Evolutionary conservation across 1,140 invertebrate species (phyloP).

Genomic region (Carposina sasakii): DNA sequence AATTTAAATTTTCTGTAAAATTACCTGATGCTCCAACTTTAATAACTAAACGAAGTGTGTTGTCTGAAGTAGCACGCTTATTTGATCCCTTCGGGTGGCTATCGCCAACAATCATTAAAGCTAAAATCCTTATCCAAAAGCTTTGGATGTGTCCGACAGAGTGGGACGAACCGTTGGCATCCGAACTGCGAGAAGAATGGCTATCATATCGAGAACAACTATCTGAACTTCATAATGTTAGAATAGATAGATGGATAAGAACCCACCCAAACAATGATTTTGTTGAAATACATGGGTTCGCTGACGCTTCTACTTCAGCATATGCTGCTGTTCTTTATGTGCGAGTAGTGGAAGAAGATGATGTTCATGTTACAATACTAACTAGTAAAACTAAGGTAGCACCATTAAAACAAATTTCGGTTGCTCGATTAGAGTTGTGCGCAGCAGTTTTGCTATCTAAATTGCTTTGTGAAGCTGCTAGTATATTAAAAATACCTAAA

Average conservation of each 20-base stretch:
- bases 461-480: conserved; percentile 12
- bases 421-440: conserved; percentile 42
- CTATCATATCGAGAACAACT: background rate
- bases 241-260: background rate
- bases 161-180: conserved; percentile 30
- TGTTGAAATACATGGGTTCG: conserved; percentile 10
- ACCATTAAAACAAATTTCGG: conserved; percentile 34
- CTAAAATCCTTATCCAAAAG: conserved; percentile 42
- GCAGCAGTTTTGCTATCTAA: conserved; percentile 25
- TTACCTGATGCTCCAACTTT: background rate
- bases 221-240: background rate
- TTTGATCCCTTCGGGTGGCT: conserved; percentile 38
- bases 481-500: conserved; percentile 24
- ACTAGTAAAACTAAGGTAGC: conserved; percentile 29
- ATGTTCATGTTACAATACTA: conserved; percentile 4
- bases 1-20: conserved; percentile 2
- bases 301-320: conserved; percentile 12
- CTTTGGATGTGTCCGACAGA: conserved; percentile 20
- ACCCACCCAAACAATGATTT: background rate
- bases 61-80: conserved; percentile 24
- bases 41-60: conserved; percentile 22
- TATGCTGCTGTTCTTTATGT: conserved; percentile 6
- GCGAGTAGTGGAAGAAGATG: conserved; percentile 2
- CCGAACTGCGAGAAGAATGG: background rate
- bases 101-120: conserved; percentile 31